Evolutionary conservation across 2,888 invertebrate genomes (phyloP).

Genomic region (Argyresthia albistria): DNA sequence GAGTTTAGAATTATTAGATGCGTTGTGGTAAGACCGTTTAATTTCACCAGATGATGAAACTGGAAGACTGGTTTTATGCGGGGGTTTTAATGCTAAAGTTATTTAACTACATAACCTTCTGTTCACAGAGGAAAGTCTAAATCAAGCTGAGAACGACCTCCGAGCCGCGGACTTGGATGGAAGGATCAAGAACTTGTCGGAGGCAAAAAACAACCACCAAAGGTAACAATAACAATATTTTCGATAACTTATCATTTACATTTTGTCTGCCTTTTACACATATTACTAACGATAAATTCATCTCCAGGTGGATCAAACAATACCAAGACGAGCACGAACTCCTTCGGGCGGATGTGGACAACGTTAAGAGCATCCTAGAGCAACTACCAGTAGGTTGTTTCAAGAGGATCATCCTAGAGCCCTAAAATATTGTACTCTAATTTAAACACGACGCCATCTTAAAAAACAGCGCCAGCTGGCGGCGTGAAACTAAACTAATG

Average conservation of each 20-base stretch:
- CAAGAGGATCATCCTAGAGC: slow-evolving; percentile 84
- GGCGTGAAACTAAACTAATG: no score
- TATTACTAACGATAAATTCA: no score
- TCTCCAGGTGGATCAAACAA: slow-evolving; percentile 79
- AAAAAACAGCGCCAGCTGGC: no score
- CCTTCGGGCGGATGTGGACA: slow-evolving; percentile 83
- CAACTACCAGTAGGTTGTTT: slow-evolving; percentile 87
- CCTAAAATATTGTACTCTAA: slow-evolving; percentile 32
- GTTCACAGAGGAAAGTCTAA: slow-evolving; percentile 75
- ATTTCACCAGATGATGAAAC: no score
- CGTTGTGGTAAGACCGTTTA: no score
- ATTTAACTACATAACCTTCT: no score
- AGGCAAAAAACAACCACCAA: slow-evolving; percentile 78
- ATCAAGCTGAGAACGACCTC: slow-evolving; percentile 79
- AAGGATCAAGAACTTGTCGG: slow-evolving; percentile 80
- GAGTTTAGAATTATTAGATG: no score
- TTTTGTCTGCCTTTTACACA: no score
- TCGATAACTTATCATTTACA: not conserved
- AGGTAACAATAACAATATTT: slow-evolving; percentile 27
- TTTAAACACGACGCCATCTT: no score
- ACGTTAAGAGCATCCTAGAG: slow-evolving; percentile 84
- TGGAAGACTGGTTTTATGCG: no score
- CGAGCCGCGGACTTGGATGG: slow-evolving; percentile 81
- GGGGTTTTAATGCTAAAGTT: no score
- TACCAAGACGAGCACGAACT: slow-evolving; percentile 83